Conservation (phyloP, 1,140 invertebrate species). For the Helicoverpa armigera region DNA sequence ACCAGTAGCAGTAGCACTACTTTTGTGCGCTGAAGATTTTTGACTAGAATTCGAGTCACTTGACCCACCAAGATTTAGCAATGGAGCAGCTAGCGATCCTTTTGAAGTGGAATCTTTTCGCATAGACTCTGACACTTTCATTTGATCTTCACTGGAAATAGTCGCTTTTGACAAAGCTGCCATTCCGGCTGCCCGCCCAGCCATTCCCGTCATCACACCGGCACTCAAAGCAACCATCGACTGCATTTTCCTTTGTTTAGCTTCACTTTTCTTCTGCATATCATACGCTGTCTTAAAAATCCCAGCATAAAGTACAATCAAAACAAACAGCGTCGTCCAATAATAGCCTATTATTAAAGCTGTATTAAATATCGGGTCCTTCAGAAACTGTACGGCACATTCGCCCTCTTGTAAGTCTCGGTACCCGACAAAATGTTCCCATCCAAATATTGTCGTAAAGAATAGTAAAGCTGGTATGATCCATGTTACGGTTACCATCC, state of each 20-base stretch:
- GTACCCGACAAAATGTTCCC: conserved; percentile 98
- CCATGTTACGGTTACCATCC: conserved; percentile 99
- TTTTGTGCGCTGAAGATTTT: conserved; percentile 88
- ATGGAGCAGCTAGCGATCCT: conserved; percentile 79
- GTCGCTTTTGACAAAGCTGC: conserved; percentile 92
- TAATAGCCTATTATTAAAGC: conserved; percentile 99
- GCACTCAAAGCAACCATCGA: conserved; percentile 96
- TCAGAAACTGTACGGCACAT: conserved; percentile 99
- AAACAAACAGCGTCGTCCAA: conserved; percentile 97
- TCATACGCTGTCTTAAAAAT: conserved; percentile 99
- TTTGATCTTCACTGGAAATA: conserved; percentile 90
- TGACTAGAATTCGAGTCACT: conserved; percentile 88
- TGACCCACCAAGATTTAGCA: conserved; percentile 80
- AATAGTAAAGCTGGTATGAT: conserved; percentile 98
- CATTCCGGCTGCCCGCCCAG: conserved; percentile 94
- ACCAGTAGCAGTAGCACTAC: conserved; percentile 87
- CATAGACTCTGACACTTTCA: conserved; percentile 82
- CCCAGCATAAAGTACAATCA: conserved; percentile 98
- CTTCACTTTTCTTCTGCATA: conserved; percentile 99
- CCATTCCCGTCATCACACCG: conserved; percentile 95
- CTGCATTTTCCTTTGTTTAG: conserved; percentile 97
- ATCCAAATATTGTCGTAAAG: conserved; percentile 99
- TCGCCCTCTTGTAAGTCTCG: conserved; percentile 94
- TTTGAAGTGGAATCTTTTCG: conserved; percentile 80
- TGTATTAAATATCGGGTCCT: conserved; percentile 99